phyloP scores from a whole-genome alignment of 2,113 vertebrate species.

The Myxocyprinus asiaticus region DNA sequence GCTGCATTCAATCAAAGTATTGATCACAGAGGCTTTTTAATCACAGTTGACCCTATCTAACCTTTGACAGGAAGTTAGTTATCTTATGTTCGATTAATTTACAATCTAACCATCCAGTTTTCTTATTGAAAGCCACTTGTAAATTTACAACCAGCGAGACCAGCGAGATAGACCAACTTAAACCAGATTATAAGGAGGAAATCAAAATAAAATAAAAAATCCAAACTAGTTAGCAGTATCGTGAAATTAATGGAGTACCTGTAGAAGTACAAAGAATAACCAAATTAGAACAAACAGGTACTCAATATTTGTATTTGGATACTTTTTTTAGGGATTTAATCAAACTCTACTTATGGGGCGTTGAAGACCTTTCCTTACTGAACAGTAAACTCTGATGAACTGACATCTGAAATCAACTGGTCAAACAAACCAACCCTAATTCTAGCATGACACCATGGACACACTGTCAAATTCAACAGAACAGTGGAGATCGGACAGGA shows the following conservation, averaged over 20 bases:
- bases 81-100: not conserved
- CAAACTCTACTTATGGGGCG: not conserved
- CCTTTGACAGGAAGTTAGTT: conserved; percentile 20
- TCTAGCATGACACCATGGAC: conserved; percentile 25
- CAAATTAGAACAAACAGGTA: not conserved
- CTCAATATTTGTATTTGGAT: not conserved
- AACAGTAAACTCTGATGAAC: not conserved
- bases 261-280: not conserved
- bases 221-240: not conserved
- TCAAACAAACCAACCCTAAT: conserved; percentile 1
- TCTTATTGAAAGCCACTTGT: no score
- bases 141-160: no score
- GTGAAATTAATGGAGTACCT: not conserved
- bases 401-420: conserved; percentile 1
- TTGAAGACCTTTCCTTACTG: conserved; percentile 57
- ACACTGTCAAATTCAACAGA: conserved; percentile 67
- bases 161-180: no score
- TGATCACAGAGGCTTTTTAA: conserved; percentile 36
- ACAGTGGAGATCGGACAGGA: conserved; percentile 71
- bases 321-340: not conserved
- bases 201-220: not conserved
- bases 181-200: not conserved
- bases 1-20: conserved; percentile 56
- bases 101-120: not conserved
- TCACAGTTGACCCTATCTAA: not conserved